Evolutionary conservation across 2,888 invertebrate species (phyloP), one percentile per base, ranked within the genome.

Genomic region (Acanthosoma haemorrhoidale): DNA sequence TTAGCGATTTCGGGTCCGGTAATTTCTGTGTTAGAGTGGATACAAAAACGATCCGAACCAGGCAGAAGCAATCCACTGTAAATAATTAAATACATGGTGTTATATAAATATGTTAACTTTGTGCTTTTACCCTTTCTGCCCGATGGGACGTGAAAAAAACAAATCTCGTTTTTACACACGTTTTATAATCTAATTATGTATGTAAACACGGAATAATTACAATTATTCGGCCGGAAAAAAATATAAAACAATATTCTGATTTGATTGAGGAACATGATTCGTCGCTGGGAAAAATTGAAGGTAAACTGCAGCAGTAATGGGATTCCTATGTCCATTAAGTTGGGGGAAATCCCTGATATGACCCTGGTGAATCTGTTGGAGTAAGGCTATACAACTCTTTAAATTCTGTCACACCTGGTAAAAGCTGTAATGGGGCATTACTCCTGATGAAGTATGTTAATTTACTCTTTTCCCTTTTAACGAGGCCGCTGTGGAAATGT

Each of bases 361-460:
- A 15, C n/a, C 4, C 21, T 18, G 36, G 34, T 61, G 36, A 61
- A 61, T 34, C 61, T 36, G 36, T 61, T 38, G 21, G 32, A 34
- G 34, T 32, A 34, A 21, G 38, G n/a, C n/a, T n/a, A 61, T 36
- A 61, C 21, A 61, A 61, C 61, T 61, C 61, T 61, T 61, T 61
- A 61, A 61, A 61, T 61, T 61, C 61, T 61, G 61, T 61, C 61
- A 61, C 36, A 61, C 34, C 61, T 61, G 61, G 61, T 61, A 61
- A 61, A 61, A 61, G 61, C 61, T 61, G 61, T 61, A 61, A 61
- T 61, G 61, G 61, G 32, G 61, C 61, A 61, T 61, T 61, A 61
- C 36, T 36, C 21, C 21, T 36, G 38, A 36, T 61, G 36, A 61
- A 61, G 61, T 36, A 61, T 61, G 61, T 61, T 61, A 61, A 61